Base-by-base conservation (phyloP, 64 coral and sea anemone species). In the Actinia tenebrosa region DNA sequence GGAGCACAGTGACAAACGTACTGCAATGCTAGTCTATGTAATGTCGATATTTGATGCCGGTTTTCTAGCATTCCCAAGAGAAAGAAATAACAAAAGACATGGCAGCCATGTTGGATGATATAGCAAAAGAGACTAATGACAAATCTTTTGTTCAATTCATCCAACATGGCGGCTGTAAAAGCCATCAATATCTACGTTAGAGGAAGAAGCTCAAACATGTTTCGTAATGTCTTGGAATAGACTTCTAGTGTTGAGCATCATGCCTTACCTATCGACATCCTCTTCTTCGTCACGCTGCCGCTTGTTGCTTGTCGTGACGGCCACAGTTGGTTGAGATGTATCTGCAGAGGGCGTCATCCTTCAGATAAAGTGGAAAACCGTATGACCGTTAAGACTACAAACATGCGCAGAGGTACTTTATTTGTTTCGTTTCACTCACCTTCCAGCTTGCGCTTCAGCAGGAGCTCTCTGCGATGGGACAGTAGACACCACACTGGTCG, bases 211-310 rank as follows among this genome's bases (percentile, higher is more conserved):
- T 20, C 20, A n/a, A 66, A 66, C 3, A n/a, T 66, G 18, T 66
- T n/a, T 61, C 3, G 19, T 66, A 66, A 66, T 66, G 3, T 5
- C 22, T 25, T 5, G 63, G 7, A 66, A 66, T 37, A 37, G 30
- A 37, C 30, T 37, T 1, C 30, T 37, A 37, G 30, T 37, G 30
- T 37, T 37, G 30, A 37, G 30, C 30, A 37, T n/a, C 63, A 7
- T n/a, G 63, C 19, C 19, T 66, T 66, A 66, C 63, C 63, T 66
- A 66, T 66, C 63, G n/a, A 25, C n/a, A 25, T 87, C 89, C 44
- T 77, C 72, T 53, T 77, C 72, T n/a, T 91, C 89, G 22, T 91
- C 89, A 55, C 89, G 22, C 63, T 91, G 89, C 53, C 89, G 15
- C 50, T 91, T 91, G 55, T 72, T 83, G 30, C 71, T 87, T 52